These are phyloP conservation scores for Caretta caretta DNA, from an alignment of 2,113 vertebrate genomes.

Conservation along the genomic window DNA sequence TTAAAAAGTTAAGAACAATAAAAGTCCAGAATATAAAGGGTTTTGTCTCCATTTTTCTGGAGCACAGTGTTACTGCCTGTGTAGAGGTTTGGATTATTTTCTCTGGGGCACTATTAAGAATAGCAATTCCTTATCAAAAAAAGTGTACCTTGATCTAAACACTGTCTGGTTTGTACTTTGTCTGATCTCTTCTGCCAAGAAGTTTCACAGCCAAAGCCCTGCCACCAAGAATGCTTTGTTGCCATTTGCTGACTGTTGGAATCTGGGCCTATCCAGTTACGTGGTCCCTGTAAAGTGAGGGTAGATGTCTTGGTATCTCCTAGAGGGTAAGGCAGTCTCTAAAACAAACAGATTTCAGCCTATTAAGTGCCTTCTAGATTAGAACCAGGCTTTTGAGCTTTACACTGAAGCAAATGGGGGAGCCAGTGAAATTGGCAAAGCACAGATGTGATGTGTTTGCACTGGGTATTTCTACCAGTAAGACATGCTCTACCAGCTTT, in stretches of 20 bases:
- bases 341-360: background rate
- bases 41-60: background rate
- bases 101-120: background rate
- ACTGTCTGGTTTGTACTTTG: background rate
- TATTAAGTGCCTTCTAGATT: background rate
- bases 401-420: background rate
- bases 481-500: background rate
- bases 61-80: background rate
- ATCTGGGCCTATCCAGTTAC: background rate
- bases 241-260: background rate
- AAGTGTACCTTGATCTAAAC: background rate
- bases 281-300: background rate
- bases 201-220: background rate
- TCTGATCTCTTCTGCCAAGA: background rate
- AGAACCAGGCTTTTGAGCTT: background rate
- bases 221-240: background rate
- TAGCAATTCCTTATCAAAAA: conserved; percentile 18
- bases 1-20: background rate
- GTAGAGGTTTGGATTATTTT: background rate
- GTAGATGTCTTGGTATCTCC: background rate
- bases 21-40: background rate
- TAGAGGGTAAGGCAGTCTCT: background rate
- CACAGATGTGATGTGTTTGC: fast-evolving
- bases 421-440: fast-evolving
- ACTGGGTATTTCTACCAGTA: fast-evolving